A percentile compares a stretch with the other conserved stretches of the same genome.
Conservation (phyloP, 2,797 vertebrate genomes). For the Premnoplex brunnescens region DNA sequence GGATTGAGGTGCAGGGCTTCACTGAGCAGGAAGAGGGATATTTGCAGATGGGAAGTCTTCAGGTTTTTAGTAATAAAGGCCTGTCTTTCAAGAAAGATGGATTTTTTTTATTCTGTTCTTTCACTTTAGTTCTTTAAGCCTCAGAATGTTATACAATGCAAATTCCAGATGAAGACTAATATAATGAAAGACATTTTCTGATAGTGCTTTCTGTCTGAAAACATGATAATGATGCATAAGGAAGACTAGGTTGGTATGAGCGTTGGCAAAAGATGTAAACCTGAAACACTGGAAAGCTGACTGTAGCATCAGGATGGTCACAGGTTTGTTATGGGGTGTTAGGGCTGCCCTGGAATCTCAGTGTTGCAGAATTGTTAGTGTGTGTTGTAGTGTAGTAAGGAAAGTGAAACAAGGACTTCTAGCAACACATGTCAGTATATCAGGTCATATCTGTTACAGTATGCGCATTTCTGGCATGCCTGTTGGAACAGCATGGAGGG, state of each 20-base stretch:
- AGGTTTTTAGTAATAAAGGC: neutral
- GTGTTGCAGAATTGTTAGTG: neutral
- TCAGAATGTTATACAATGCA: neutral
- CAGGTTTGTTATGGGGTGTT: neutral
- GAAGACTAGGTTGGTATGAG: neutral
- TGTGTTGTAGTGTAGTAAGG: neutral
- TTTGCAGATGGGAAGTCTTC: conserved; percentile 40
- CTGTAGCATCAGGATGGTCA: neutral
- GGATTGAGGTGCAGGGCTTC: neutral
- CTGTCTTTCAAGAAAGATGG: neutral
- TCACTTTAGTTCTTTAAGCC: neutral
- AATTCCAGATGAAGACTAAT: neutral
- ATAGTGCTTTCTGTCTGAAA: neutral
- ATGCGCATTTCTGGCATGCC: fast-evolving
- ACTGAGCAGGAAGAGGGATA: conserved; percentile 35
- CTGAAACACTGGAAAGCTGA: neutral
- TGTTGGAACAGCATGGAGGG: neutral
- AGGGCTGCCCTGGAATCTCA: neutral
- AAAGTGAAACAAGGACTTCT: neutral
- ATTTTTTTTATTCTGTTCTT: neutral
- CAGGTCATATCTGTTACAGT: fast-evolving
- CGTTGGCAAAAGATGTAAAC: neutral
- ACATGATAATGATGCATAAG: neutral
- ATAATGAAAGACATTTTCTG: neutral
- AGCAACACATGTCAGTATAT: neutral